Evolutionary conservation across 2,797 vertebrate species (phyloP).

Genomic region (Holocentrus rufus): DNA sequence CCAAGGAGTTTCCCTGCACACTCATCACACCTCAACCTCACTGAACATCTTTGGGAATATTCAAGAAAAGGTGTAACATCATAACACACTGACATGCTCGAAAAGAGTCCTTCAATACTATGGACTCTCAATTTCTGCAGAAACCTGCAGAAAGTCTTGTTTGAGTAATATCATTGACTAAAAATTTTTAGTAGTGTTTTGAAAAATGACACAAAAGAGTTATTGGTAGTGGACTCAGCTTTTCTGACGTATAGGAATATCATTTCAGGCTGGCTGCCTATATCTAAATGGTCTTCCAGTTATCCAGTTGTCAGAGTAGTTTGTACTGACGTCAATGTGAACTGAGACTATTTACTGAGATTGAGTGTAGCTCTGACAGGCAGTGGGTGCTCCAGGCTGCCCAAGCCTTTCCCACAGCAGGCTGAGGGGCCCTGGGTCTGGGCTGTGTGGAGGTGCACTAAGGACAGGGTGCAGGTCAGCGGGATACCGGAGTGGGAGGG

Average conservation of each 20-base stretch:
- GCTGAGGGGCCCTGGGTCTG: conserved; percentile 51
- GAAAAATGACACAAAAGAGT: too few relatives aligned
- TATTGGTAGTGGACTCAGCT: too few relatives aligned
- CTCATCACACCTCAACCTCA: too few relatives aligned
- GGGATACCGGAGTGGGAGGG: conserved; percentile 79
- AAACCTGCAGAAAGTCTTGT: too few relatives aligned
- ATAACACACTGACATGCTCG: too few relatives aligned
- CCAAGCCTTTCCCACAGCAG: conserved; percentile 58
- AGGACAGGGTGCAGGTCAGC: conserved; percentile 82
- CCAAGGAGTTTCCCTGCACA: too few relatives aligned
- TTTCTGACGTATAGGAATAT: conserved; percentile 42
- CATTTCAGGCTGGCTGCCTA: conserved; percentile 50
- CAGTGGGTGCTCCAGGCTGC: conserved; percentile 47
- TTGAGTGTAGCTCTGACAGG: conserved; percentile 44
- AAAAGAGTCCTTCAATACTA: too few relatives aligned
- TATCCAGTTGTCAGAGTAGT: conserved; percentile 36
- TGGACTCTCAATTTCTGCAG: too few relatives aligned
- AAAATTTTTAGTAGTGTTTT: too few relatives aligned
- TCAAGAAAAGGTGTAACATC: too few relatives aligned
- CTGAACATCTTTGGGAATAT: too few relatives aligned
- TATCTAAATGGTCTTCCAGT: conserved; percentile 42
- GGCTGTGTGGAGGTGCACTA: conserved; percentile 73
- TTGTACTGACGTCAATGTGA: conserved; percentile 49
- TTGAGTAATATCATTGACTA: too few relatives aligned
- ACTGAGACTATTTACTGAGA: conserved; percentile 42